Conservation (phyloP, 1,140 invertebrate genomes). For the Chrysomallon squamiferum region DNA sequence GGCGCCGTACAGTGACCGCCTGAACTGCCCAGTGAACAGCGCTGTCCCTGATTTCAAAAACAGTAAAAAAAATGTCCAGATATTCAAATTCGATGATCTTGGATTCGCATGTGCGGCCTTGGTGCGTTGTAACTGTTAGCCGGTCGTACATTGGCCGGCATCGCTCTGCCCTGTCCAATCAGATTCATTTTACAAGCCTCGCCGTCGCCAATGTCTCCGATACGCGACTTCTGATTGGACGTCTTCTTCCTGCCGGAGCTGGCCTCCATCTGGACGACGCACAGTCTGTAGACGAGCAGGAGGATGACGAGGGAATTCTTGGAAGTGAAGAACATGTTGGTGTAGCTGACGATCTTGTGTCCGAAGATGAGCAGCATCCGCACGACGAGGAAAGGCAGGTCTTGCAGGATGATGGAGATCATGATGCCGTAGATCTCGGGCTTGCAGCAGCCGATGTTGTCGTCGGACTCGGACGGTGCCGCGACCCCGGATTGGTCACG, state of each 20-base stretch:
- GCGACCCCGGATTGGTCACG: constrained; percentile 62
- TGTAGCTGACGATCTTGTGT: constrained; percentile 86
- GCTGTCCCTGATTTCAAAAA: no score
- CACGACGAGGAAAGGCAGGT: constrained; percentile 52
- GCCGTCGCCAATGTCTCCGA: neutral
- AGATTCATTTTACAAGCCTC: neutral
- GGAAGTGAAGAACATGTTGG: constrained; percentile 91
- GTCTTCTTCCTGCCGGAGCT: neutral
- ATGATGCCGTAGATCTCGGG: constrained; percentile 50
- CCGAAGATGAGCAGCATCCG: constrained; percentile 79
- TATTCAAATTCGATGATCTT: no score
- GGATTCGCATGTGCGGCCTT: no score
- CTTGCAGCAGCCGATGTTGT: constrained; percentile 26
- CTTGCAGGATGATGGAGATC: constrained; percentile 50
- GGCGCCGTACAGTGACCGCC: no score
- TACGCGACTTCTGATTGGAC: neutral
- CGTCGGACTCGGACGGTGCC: constrained; percentile 1
- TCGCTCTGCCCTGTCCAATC: no score
- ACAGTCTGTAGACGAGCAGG: constrained; percentile 60
- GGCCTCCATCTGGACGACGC: constrained; percentile 33
- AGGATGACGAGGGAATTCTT: constrained; percentile 86
- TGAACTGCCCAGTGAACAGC: no score
- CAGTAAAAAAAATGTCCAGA: no score
- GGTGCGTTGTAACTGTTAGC: no score
- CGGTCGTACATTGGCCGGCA: no score